Evolutionary conservation across 2,888 invertebrate genomes (phyloP).

Genomic region (Psococerastis gibbosa): DNA sequence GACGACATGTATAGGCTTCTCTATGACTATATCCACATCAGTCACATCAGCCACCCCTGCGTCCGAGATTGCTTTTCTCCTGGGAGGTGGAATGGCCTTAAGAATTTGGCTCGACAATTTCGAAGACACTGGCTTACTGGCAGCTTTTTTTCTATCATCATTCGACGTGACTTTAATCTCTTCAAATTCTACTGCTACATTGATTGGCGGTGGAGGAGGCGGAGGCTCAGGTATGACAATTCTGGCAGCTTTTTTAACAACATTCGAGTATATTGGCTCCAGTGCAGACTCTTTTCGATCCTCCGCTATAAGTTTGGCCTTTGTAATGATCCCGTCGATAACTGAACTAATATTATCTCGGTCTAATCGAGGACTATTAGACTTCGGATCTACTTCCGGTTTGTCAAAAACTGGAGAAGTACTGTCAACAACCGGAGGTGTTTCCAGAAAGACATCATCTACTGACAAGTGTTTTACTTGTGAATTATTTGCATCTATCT

Average conservation of each 20-base stretch:
- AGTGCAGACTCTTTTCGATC: neutral
- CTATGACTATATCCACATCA: too few relatives aligned
- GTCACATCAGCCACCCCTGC: neutral
- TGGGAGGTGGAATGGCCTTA: slow-evolving; percentile 4
- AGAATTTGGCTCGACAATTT: slow-evolving; percentile 5
- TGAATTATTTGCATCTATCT: too few relatives aligned
- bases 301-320: slow-evolving; percentile 1
- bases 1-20: neutral
- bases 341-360: slow-evolving; percentile 1
- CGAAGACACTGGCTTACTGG: neutral
- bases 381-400: neutral
- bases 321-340: neutral
- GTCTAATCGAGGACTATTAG: neutral
- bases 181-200: neutral
- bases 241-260: slow-evolving; percentile 2
- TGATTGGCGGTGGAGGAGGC: neutral
- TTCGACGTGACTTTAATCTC: slow-evolving; percentile 2
- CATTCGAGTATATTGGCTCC: slow-evolving; percentile 7
- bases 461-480: neutral
- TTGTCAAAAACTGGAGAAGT: slow-evolving; percentile 5
- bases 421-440: slow-evolving; percentile 4
- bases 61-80: slow-evolving; percentile 1
- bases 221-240: neutral
- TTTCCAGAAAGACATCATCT: neutral
- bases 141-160: neutral